Base-by-base conservation (phyloP, 1,140 invertebrate species). In the Chymomyza costata region DNA sequence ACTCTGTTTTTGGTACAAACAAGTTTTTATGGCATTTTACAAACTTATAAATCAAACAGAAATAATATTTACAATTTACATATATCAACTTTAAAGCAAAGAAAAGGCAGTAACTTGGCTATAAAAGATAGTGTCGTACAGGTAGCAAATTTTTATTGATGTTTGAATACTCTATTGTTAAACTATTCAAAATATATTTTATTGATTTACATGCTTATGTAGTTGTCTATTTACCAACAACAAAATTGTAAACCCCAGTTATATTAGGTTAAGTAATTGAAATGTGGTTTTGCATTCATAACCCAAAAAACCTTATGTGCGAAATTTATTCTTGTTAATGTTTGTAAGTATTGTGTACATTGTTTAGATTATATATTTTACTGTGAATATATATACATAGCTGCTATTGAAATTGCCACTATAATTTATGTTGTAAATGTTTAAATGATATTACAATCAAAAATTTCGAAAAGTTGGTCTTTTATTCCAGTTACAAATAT, bases 1-100 rank as follows among this genome's bases (percentile, higher is more conserved):
- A 73, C 64, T 64, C 66, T 48, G 49, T 65, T 65, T 71, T 78
- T 70, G 65, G 70, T 78, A 76, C 71, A 65, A 76, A 70, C 70
- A n/a, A n/a, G n/a, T 80, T 78, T 78, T 78, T 80, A 67, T 81
- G 50, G 73, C 73, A 74, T 80, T 78, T 78, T 80, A 68, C 64
- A 43, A 38, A 25, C 65, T 52, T 51, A 51, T 47, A 31, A 35
- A 30, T 6, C 25, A 58, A 34, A 41, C 40, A 3, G 21, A 25
- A 25, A 25, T 5, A 25, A 25, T 3, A 25, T 25, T 25, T 25
- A 8, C 8, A 25, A 25, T 25, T 71, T 66, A 76, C 60, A 69
- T 53, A n/a, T n/a, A n/a, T n/a, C n/a, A n/a, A n/a, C n/a, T n/a
- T n/a, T n/a, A n/a, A n/a, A n/a, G n/a, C n/a, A n/a, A n/a, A n/a